Evolutionary conservation across 2,888 invertebrate species (phyloP), one percentile per base, ranked within the genome.

Genomic region (Venustoraphidia nigricollis): DNA sequence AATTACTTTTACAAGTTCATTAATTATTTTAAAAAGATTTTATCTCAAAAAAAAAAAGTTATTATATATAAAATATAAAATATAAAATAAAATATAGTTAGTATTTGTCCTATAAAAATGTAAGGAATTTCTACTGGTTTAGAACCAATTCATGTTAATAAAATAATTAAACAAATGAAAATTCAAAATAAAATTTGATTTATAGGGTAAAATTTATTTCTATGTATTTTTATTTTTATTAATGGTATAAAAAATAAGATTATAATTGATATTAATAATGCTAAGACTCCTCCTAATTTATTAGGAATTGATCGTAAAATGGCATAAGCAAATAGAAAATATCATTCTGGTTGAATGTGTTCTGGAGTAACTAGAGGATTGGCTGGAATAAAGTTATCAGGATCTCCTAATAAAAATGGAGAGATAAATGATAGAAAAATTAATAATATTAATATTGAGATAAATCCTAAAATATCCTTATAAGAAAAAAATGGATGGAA

Each of bases 271-370:
- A 77, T 56, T 1, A 78, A 53, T 68, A 83, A 59, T 0, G 77
- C 77, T 58, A 83, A 67, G 43, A 85, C 83, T 53, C 85, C 84
- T 46, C 83, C 83, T 68, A 84, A 61, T 74, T 87, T 85, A 69
- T 82, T 85, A 6, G 85, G 84, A 50, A 87, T 83, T 38, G 83
- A 83, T 34, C 85, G 85, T 59, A 87, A 56, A 70, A 87, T 85
- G 13, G 84, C 81, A 64, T 86, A 86, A 10, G 85, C 83, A 72
- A 85, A 86, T 71, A 87, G 64, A 59, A 86, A 88, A 64, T 87
- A 87, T 78, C 84, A 87, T 76, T 88, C 86, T 42, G 84, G 85
- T 75, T 86, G 81, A 79, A n/a, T n/a, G n/a, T n/a, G n/a, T n/a
- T n/a, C n/a, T n/a, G n/a, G n/a, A n/a, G n/a, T n/a, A n/a, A n/a